Evolutionary conservation across 2,888 invertebrate genomes (phyloP), one percentile per base, ranked within the genome.

Genomic region (Listrodromus nycthemerus): DNA sequence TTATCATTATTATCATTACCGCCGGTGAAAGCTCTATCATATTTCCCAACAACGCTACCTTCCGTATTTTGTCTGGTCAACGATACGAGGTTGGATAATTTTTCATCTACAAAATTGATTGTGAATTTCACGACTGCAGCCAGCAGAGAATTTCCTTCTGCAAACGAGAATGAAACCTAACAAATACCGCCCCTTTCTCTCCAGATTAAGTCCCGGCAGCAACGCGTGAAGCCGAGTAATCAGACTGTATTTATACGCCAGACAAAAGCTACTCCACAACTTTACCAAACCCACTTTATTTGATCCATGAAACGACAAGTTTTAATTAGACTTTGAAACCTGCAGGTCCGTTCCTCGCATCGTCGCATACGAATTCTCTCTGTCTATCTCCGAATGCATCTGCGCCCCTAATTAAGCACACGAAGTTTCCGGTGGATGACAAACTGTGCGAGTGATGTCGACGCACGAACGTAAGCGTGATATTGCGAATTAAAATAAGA

Each of bases 391-490:
- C 30, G 33, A 77, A 74, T 70, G 77, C 82, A 79, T 58, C 80
- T 21, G 75, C 82, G 83, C 80, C 67, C 79, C 78, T 65, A 75
- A 84, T 83, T 83, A 83, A 79, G 69, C 48, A 45, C 70, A 45
- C 63, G 74, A 30, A 58, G 50, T 67, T 61, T 61, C 16, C 33
- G 61, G 21, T 27, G 45, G 66, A 50, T 63, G 58, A 69, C 66
- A 27, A 48, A 58, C 58, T 4, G 58, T 6, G 19, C 50, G 65
- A 65, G 74, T 65, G 13, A n/a, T 48, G 33, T 75, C 74, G 24
- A 16, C n/a, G 19, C 13, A 27, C 58, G 37, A 24, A 55, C 24
- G 37, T 19, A 52, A 24, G 58, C 13, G 19, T 66, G 37, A 52
- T 37, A 63, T 74, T 70, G 65, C 52, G 52, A 69, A 77, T 63